Percentiles rank a stretch among this genome's conserved stretches.
Evolutionary conservation across 2,888 invertebrate genomes (phyloP).

Genomic region (Pyrrhia umbra): DNA sequence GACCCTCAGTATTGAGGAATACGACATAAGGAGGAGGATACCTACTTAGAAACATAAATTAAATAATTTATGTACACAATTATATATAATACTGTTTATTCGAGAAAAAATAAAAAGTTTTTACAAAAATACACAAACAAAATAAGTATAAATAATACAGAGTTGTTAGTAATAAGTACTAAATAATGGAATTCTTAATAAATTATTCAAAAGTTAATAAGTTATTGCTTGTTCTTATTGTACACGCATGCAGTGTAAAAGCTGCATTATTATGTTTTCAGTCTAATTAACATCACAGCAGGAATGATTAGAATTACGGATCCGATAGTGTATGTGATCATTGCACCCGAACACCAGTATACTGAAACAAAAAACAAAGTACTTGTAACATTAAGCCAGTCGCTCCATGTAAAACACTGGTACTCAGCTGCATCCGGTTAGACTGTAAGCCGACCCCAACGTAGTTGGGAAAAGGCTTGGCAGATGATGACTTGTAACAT

Average conservation of each 20-base stretch:
- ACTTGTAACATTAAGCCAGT: too few relatives aligned
- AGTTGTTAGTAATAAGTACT: conserved; percentile 63
- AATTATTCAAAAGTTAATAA: conserved; percentile 39
- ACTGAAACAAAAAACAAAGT: conserved; percentile 89
- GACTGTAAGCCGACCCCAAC: too few relatives aligned
- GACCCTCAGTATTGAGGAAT: too few relatives aligned
- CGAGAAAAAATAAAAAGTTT: conserved; percentile 68
- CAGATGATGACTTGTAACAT: too few relatives aligned
- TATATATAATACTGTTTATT: conserved; percentile 80
- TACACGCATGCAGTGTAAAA: conserved; percentile 64
- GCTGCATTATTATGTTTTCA: conserved; percentile 75
- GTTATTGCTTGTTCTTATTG: conserved; percentile 65
- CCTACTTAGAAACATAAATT: conserved; percentile 16
- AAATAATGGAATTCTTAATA: conserved; percentile 64
- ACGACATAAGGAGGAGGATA: background rate
- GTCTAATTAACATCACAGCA: conserved; percentile 91
- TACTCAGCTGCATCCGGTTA: too few relatives aligned
- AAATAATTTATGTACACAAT: conserved; percentile 13
- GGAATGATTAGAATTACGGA: conserved; percentile 94
- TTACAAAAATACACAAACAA: conserved; percentile 62
- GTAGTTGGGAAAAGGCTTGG: too few relatives aligned
- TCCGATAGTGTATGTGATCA: conserved; percentile 95
- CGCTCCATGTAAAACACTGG: too few relatives aligned
- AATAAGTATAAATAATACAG: conserved; percentile 62
- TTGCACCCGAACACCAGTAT: conserved; percentile 97